phyloP scores from a whole-genome alignment of 2,797 vertebrate genomes.

The Epinephelus coioides region DNA sequence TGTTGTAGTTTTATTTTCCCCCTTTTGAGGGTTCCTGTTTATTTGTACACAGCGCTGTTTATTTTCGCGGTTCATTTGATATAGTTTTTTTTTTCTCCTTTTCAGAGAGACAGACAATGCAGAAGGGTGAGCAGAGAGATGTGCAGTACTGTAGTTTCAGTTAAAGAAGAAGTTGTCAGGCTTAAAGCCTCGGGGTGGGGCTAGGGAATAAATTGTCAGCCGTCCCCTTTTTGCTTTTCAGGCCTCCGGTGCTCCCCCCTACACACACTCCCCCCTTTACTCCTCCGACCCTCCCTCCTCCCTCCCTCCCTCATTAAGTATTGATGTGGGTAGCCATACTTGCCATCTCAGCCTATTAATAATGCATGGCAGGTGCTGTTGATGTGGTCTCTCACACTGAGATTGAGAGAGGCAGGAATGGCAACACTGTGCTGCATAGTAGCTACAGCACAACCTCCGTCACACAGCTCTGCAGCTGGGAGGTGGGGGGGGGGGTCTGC shows the following conservation, averaged over 20 bases:
- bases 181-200: constrained; percentile 68
- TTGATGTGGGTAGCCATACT: constrained; percentile 99
- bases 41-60: constrained; percentile 75
- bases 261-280: constrained; percentile 51
- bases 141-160: constrained; percentile 58
- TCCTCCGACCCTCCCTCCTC: constrained; percentile 71
- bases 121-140: constrained; percentile 47
- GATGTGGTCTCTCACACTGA: constrained; percentile 98
- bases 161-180: constrained; percentile 76
- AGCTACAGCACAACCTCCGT: constrained; percentile 74
- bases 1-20: constrained; percentile 79
- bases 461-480: constrained; percentile 55
- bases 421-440: constrained; percentile 78
- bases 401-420: constrained; percentile 88
- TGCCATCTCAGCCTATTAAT: constrained; percentile 99
- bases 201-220: constrained; percentile 78
- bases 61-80: constrained; percentile 76
- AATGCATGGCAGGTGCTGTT: constrained; percentile 98
- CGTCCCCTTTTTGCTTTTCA: constrained; percentile 76
- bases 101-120: constrained; percentile 43
- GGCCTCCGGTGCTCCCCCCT: constrained; percentile 51
- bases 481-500: constrained; percentile 42
- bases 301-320: constrained; percentile 93
- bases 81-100: constrained; percentile 20
- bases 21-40: constrained; percentile 77